Conservation (phyloP, 2,113 vertebrate genomes). For the Accipiter cooperii region DNA sequence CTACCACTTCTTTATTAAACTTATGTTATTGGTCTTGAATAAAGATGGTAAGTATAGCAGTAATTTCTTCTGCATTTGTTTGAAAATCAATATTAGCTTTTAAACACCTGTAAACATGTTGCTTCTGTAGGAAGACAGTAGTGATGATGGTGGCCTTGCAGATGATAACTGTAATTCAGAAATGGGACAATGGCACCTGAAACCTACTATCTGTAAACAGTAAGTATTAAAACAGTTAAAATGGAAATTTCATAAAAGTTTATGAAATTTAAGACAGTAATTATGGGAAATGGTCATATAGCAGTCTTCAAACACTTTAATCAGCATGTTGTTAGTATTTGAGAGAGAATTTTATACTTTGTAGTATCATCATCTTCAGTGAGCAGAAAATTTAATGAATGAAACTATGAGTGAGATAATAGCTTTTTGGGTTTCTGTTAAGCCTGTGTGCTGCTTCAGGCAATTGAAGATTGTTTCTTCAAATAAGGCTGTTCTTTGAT, state of each 20-base stretch:
- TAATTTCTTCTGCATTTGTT: not conserved
- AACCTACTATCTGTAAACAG: constrained; percentile 87
- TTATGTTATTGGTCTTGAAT: not conserved
- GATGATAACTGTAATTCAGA: constrained; percentile 82
- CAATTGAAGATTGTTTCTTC: not conserved
- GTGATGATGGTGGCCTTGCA: constrained; percentile 84
- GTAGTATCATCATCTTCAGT: not conserved
- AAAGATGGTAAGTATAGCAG: not conserved
- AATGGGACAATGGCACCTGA: constrained; percentile 76
- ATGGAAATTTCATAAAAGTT: not conserved
- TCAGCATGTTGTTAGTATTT: not conserved
- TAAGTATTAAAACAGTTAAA: constrained; percentile 69
- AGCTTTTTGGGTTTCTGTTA: not conserved
- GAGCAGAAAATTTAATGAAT: not conserved
- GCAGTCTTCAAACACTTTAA: not conserved
- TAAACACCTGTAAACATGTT: not conserved
- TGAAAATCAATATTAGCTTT: not conserved
- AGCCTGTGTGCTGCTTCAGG: not conserved
- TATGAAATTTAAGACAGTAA: not conserved
- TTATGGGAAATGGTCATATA: not conserved
- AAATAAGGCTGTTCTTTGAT: not conserved
- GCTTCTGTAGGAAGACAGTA: constrained; percentile 86
- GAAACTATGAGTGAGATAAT: not conserved
- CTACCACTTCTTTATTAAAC: not conserved
- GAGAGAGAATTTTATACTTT: not conserved